phyloP scores from a whole-genome alignment of 2,113 vertebrate species.

The Nothoprocta perdicaria region DNA sequence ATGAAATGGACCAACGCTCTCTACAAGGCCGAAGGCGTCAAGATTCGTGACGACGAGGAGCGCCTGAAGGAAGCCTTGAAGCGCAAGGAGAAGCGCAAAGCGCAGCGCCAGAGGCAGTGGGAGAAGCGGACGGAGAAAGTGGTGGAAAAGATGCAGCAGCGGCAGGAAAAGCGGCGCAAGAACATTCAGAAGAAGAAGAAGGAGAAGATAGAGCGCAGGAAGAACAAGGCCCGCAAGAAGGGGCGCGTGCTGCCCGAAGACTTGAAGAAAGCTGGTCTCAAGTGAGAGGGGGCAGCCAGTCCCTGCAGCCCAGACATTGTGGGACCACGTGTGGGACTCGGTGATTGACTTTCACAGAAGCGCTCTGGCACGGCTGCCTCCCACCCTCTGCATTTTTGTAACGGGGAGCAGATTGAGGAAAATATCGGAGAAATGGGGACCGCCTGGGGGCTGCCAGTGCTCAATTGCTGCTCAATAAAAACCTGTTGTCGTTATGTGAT shows the following conservation, averaged over 20 bases:
- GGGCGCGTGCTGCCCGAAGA: slow-evolving; percentile 90
- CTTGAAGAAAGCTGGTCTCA: slow-evolving; percentile 81
- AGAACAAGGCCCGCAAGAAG: slow-evolving; percentile 85
- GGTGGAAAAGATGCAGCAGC: slow-evolving; percentile 87
- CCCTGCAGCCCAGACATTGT: background rate
- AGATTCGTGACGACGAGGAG: slow-evolving; percentile 87
- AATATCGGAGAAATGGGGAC: background rate
- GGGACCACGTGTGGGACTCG: too few species aligned
- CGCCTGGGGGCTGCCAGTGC: background rate
- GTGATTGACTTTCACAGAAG: background rate
- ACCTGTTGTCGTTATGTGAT: background rate
- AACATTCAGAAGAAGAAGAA: slow-evolving; percentile 86
- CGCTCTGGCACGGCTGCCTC: background rate
- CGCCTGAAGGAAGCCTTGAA: slow-evolving; percentile 86
- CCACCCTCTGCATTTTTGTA: fast-evolving
- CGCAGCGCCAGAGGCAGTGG: slow-evolving; percentile 82
- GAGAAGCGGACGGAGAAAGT: slow-evolving; percentile 77
- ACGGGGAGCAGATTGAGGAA: too few species aligned
- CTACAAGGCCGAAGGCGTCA: slow-evolving; percentile 92
- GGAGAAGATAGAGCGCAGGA: slow-evolving; percentile 81
- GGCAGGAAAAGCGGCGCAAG: slow-evolving; percentile 87
- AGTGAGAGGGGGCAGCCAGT: background rate
- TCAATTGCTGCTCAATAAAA: fast-evolving
- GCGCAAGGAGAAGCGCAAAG: slow-evolving; percentile 86
- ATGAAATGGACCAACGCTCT: slow-evolving; percentile 91